A percentile compares a stretch with the other conserved stretches of the same genome.
phyloP scores from a whole-genome alignment of 2,888 invertebrate species.

The Protophormia terraenovae region DNA sequence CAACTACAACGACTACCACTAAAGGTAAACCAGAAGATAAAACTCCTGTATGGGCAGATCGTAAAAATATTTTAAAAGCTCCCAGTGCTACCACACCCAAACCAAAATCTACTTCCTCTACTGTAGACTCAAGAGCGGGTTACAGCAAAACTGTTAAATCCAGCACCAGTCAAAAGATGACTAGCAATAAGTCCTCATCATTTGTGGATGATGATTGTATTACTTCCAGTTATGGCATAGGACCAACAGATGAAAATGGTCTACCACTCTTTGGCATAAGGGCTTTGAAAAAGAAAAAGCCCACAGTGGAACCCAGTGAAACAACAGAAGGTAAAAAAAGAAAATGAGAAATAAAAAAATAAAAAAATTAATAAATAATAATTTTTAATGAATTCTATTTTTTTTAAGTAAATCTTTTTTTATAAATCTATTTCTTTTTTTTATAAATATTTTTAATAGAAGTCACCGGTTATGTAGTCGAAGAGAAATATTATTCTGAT shows the following conservation, averaged over 20 bases:
- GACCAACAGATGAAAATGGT: constrained; percentile 91
- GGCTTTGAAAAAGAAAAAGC: constrained; percentile 84
- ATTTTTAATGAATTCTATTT: too few species aligned
- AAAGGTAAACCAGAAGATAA: constrained; percentile 65
- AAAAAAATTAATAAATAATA: not conserved
- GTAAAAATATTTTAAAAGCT: constrained; percentile 75
- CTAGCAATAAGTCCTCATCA: constrained; percentile 73
- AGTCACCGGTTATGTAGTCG: constrained; percentile 89
- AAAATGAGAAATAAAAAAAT: too few species aligned
- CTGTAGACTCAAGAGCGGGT: constrained; percentile 58
- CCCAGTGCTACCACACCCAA: constrained; percentile 53
- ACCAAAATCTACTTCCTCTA: constrained; percentile 60
- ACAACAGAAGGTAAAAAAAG: constrained; percentile 84
- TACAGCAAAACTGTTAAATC: constrained; percentile 68
- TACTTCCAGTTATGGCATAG: constrained; percentile 91
- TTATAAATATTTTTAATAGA: too few species aligned
- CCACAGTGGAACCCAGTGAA: constrained; percentile 82
- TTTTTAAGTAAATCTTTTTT: not conserved
- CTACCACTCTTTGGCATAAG: constrained; percentile 90
- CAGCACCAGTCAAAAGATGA: constrained; percentile 73
- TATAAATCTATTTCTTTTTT: too few species aligned
- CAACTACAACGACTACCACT: constrained; percentile 31
- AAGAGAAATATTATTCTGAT: constrained; percentile 86
- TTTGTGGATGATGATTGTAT: constrained; percentile 84
- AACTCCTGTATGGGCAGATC: constrained; percentile 77